Base-by-base conservation (phyloP, 2,797 vertebrate genomes). In the Sebastes oblongus region DNA sequence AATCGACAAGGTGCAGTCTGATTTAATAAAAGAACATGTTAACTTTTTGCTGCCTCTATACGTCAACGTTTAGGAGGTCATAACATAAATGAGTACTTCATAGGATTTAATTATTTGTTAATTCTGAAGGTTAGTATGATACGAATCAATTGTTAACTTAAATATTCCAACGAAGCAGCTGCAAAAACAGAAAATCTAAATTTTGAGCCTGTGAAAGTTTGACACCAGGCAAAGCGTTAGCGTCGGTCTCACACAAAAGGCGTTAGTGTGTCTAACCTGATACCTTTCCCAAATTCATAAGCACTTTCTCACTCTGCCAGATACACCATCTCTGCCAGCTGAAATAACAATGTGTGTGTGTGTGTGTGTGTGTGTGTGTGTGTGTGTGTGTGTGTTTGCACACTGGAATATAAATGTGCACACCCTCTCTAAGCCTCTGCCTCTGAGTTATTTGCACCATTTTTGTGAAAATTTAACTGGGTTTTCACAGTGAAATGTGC, bases 261-360 rank as follows among this genome's bases (percentile, higher is more conserved):
- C 0, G 71, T 81, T 76, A 27, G 69, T 36, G 59, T 81, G 78
- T 75, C 64, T 74, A 77, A 82, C 75, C 46, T 3, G 59, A 84
- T 82, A 85, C 73, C 69, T 75, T 83, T 50, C 62, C 25, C 52
- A 84, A 58, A 83, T 81, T 83, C 65, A 73, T 36, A 56, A 78
- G 67, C 74, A 68, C 65, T 70, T 74, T 82, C 79, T 79, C 70
- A 64, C 68, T 78, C 76, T 82, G 18, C 62, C 71, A 78, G 30
- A 73, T 60, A 69, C 81, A 66, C 66, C 54, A 75, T 66, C 64
- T 4, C 34, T 78, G 36, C 68, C 77, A 86, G 76, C 84, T 84
- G 74, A 75, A 85, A 89, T 67, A 89, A 83, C 80, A 18, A 3
- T 36, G 62, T 61, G 72, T 66, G 61, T 62, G 54, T 36, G 68